Evolutionary conservation across 2,113 vertebrate genomes (phyloP).

Genomic region (Mystacornis crossleyi): DNA sequence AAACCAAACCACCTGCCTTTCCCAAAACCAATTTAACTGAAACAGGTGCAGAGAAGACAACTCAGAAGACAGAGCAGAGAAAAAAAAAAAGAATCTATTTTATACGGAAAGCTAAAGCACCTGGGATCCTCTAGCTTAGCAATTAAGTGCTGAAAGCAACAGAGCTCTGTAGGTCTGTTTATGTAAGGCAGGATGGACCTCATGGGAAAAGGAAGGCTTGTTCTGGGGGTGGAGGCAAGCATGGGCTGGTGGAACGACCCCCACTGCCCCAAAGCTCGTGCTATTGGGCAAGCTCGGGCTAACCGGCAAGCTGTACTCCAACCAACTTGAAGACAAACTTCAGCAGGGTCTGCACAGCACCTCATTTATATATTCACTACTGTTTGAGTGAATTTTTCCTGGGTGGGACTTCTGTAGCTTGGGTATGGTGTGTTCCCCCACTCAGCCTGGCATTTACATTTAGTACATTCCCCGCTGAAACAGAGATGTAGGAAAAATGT

Average conservation of each 20-base stretch:
- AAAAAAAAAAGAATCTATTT: background rate
- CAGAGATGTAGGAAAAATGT: background rate
- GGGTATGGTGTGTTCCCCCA: background rate
- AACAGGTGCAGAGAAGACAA: background rate
- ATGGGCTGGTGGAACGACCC: background rate
- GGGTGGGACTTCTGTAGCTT: background rate
- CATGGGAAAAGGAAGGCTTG: background rate
- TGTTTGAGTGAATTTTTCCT: background rate
- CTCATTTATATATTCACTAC: background rate
- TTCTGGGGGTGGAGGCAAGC: background rate
- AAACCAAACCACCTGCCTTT: background rate
- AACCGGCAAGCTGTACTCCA: background rate
- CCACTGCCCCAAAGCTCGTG: background rate
- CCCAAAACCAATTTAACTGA: background rate
- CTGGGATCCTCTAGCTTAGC: background rate
- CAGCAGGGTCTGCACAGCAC: background rate
- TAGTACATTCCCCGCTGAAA: background rate
- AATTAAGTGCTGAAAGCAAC: background rate
- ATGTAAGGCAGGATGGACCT: background rate
- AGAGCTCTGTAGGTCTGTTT: background rate
- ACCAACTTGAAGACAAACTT: background rate
- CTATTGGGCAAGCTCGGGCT: no score
- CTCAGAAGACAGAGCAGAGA: background rate
- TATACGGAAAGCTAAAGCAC: background rate
- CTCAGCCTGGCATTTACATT: background rate